Conservation (phyloP, 2,797 vertebrate species). For the Aulostomus chinensis region DNA sequence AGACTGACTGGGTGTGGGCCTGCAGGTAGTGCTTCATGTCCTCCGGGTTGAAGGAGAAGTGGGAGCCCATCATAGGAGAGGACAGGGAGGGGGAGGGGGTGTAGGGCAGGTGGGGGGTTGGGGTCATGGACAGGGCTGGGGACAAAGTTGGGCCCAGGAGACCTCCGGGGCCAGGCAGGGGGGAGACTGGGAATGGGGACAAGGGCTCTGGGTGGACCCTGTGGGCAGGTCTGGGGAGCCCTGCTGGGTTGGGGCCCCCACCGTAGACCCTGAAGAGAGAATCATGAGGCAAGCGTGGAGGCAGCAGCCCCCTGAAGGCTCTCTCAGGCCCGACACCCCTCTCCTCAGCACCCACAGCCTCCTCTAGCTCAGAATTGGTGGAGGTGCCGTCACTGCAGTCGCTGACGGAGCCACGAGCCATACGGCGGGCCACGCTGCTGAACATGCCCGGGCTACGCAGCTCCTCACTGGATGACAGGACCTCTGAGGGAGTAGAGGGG, state of each 20-base stretch:
- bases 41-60: slow-evolving; percentile 93
- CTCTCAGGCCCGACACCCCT: slow-evolving; percentile 62
- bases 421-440: slow-evolving; percentile 85
- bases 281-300: slow-evolving; percentile 85
- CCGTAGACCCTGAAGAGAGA: slow-evolving; percentile 88
- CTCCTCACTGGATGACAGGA: slow-evolving; percentile 88
- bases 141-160: slow-evolving; percentile 86
- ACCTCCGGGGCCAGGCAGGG: slow-evolving; percentile 77
- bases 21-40: slow-evolving; percentile 97
- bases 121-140: slow-evolving; percentile 89
- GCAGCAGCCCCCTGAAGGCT: slow-evolving; percentile 72
- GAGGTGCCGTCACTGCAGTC: slow-evolving; percentile 94
- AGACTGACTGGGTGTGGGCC: slow-evolving; percentile 92
- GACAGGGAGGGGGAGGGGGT: slow-evolving; percentile 89
- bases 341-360: slow-evolving; percentile 75
- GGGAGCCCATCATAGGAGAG: slow-evolving; percentile 89
- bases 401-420: slow-evolving; percentile 89
- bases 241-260: slow-evolving; percentile 64
- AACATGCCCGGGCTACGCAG: slow-evolving; percentile 82
- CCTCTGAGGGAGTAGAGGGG: slow-evolving; percentile 87
- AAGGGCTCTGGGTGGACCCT: slow-evolving; percentile 78
- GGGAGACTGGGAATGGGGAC: slow-evolving; percentile 86
- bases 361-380: slow-evolving; percentile 90
- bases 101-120: slow-evolving; percentile 87
- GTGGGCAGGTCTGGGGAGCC: slow-evolving; percentile 62